Evolutionary conservation across 2,888 invertebrate genomes (phyloP).

Genomic region (Physocephala rufipes): DNA sequence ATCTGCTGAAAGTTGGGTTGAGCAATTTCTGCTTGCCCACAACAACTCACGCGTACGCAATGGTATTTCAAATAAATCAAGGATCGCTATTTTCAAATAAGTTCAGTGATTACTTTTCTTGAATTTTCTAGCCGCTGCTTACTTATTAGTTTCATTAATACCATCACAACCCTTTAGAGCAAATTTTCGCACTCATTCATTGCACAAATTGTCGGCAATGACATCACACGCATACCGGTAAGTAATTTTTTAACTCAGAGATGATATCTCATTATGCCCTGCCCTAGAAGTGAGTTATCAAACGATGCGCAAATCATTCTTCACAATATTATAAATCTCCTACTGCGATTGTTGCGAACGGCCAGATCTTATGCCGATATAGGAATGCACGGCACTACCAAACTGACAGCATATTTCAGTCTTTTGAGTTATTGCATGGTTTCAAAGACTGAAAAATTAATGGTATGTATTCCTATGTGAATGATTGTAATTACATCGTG

Average conservation of each 20-base stretch:
- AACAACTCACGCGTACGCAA: slow-evolving; percentile 86
- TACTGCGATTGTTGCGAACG: slow-evolving; percentile 79
- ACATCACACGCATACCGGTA: slow-evolving; percentile 59
- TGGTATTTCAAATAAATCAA: slow-evolving; percentile 64
- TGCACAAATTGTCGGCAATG: slow-evolving; percentile 62
- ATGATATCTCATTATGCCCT: no score
- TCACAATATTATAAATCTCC: slow-evolving; percentile 77
- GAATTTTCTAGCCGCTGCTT: slow-evolving; percentile 77
- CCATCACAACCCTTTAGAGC: slow-evolving; percentile 91
- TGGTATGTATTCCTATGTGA: slow-evolving; percentile 71
- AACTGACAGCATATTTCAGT: slow-evolving; percentile 91
- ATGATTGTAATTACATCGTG: not conserved
- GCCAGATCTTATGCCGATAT: slow-evolving; percentile 89
- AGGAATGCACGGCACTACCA: slow-evolving; percentile 87
- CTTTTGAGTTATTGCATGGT: slow-evolving; percentile 91
- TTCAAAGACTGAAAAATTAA: slow-evolving; percentile 88
- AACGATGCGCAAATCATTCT: slow-evolving; percentile 71
- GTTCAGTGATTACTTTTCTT: not conserved
- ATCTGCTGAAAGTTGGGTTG: slow-evolving; percentile 91
- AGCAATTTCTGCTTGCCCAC: slow-evolving; percentile 86
- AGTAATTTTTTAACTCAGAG: slow-evolving; percentile 9
- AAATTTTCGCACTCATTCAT: slow-evolving; percentile 75
- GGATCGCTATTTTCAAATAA: not conserved
- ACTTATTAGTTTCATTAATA: slow-evolving; percentile 87
- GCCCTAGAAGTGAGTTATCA: slow-evolving; percentile 62